Evolutionary conservation across 2,888 invertebrate genomes (phyloP).

Genomic region (Drosophila borborema): DNA sequence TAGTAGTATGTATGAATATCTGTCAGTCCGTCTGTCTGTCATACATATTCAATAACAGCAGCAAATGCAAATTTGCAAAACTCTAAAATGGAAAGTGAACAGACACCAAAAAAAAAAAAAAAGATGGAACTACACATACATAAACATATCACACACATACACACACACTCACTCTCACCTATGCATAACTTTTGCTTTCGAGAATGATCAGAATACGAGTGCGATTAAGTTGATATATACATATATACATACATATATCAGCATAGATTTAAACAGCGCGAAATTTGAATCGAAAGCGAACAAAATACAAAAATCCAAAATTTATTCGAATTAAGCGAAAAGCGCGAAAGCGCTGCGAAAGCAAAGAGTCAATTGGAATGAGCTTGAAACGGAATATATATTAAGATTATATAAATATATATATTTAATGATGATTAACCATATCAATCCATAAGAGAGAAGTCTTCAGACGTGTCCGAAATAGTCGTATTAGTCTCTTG

Average conservation of each 20-base stretch:
- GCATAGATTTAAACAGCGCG: background rate
- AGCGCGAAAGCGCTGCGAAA: conserved; percentile 19
- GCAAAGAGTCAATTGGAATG: conserved; percentile 26
- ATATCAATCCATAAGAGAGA: background rate
- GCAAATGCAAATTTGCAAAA: conserved; percentile 74
- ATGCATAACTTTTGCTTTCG: conserved; percentile 60
- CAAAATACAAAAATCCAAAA: conserved; percentile 1
- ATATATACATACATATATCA: conserved; percentile 3
- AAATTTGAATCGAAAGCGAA: conserved; percentile 30
- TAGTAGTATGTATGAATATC: conserved; percentile 23
- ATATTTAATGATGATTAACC: background rate
- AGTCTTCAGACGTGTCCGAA: no score
- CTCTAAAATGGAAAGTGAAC: conserved; percentile 77
- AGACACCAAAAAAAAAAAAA: conserved; percentile 37
- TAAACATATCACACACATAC: background rate
- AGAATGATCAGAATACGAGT: conserved; percentile 53
- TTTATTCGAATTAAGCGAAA: conserved; percentile 2
- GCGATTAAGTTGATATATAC: background rate
- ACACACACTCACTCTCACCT: background rate
- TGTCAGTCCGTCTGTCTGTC: conserved; percentile 22
- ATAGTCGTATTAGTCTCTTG: no score
- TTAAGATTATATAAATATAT: background rate
- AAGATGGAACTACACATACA: conserved; percentile 3
- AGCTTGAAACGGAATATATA: background rate
- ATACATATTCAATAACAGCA: conserved; percentile 77